phyloP scores from a whole-genome alignment of 92 coral and sea anemone species.

The Siderastrea radians region DNA sequence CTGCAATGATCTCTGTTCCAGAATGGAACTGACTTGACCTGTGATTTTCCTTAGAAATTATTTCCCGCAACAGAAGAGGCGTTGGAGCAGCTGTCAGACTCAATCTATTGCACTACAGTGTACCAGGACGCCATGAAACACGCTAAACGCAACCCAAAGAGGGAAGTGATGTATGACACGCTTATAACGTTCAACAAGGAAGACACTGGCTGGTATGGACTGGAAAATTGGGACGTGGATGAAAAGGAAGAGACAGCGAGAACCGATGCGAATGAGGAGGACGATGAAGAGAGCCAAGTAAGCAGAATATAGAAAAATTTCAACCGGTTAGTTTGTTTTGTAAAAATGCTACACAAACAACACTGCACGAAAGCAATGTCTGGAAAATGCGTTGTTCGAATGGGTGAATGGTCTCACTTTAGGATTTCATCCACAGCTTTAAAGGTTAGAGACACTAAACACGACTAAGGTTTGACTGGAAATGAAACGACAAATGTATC shows the following conservation, averaged over 20 bases:
- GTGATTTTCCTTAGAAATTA: conserved; percentile 50
- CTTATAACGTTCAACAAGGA: not conserved
- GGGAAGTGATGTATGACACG: not conserved
- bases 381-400: too few species aligned
- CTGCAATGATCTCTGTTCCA: not conserved
- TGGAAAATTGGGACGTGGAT: conserved; percentile 37
- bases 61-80: conserved; percentile 68
- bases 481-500: too few species aligned
- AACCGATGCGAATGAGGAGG: conserved; percentile 21
- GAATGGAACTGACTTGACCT: not conserved
- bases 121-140: conserved; percentile 58
- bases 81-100: conserved; percentile 66
- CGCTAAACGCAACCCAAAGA: not conserved
- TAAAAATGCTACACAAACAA: too few species aligned
- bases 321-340: too few species aligned
- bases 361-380: too few species aligned
- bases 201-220: not conserved
- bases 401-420: too few species aligned
- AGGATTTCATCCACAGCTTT: too few species aligned
- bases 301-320: too few species aligned
- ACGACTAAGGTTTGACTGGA: too few species aligned
- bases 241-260: conserved; percentile 13
- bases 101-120: conserved; percentile 71
- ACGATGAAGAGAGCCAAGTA: not conserved
- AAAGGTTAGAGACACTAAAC: too few species aligned